Percentiles rank a stretch among this genome's conserved stretches.
Conservation (phyloP, 2,888 invertebrate genomes). For the Micropterix aruncella region DNA sequence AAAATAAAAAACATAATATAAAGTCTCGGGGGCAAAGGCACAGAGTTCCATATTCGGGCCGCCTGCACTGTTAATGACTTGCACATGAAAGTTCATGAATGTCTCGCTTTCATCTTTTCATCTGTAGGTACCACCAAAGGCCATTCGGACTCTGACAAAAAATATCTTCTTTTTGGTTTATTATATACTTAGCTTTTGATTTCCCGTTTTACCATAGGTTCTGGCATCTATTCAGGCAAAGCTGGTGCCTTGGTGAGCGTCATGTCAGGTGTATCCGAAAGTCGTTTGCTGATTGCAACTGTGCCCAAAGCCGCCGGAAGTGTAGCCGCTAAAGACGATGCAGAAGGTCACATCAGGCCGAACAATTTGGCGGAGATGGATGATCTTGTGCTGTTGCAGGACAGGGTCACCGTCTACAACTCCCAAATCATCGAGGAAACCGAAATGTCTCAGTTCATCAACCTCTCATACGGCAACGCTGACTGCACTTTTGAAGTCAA, state of each 20-base stretch:
- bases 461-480: slow-evolving; percentile 24
- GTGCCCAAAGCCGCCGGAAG: slow-evolving; percentile 33
- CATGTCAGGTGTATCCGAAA: slow-evolving; percentile 29
- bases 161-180: not conserved
- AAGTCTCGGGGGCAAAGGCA: too few relatives aligned
- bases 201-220: slow-evolving; percentile 32
- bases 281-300: slow-evolving; percentile 26
- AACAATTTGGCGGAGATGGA: slow-evolving; percentile 21
- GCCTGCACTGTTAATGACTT: too few relatives aligned
- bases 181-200: not conserved
- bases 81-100: not conserved
- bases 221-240: slow-evolving; percentile 56
- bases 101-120: not conserved
- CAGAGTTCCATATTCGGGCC: too few relatives aligned
- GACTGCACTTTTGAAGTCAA: slow-evolving; percentile 24
- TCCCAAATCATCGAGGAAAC: slow-evolving; percentile 16
- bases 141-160: too few relatives aligned
- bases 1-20: too few relatives aligned
- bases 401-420: slow-evolving; percentile 23
- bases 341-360: slow-evolving; percentile 25
- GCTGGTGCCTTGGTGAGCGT: slow-evolving; percentile 30
- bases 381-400: slow-evolving; percentile 23
- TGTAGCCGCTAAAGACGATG: slow-evolving; percentile 21
- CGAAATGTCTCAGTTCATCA: slow-evolving; percentile 21
- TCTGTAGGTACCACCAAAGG: not conserved